Evolutionary conservation across 1,140 invertebrate species (phyloP).

Genomic region (Drosophila obscura): DNA sequence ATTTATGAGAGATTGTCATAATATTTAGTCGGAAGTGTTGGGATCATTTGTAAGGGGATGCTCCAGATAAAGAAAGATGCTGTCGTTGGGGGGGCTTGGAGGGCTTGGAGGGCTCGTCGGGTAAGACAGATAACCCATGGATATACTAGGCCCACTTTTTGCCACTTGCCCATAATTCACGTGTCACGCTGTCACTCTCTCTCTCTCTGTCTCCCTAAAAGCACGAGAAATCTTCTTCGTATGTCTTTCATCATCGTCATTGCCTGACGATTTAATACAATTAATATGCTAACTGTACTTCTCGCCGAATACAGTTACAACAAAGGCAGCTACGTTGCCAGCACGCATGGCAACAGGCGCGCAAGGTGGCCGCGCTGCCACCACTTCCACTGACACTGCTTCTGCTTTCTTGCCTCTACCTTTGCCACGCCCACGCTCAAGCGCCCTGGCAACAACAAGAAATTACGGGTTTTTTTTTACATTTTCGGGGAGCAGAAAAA

Average conservation of each 20-base stretch:
- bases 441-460: slow-evolving; percentile 45
- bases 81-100: background rate
- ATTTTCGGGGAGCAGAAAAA: slow-evolving; percentile 19
- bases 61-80: slow-evolving; percentile 41
- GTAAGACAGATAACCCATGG: slow-evolving; percentile 18
- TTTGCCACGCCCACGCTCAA: slow-evolving; percentile 20
- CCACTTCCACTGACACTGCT: too few relatives aligned
- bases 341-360: slow-evolving; percentile 66
- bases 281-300: slow-evolving; percentile 82
- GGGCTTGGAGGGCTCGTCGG: slow-evolving; percentile 52
- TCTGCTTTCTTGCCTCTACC: slow-evolving; percentile 5
- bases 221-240: background rate
- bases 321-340: slow-evolving; percentile 48
- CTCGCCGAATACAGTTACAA: slow-evolving; percentile 66
- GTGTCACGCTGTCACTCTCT: slow-evolving; percentile 5
- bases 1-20: slow-evolving; percentile 61
- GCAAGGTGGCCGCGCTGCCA: slow-evolving; percentile 61
- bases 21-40: slow-evolving; percentile 61
- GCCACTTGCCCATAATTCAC: slow-evolving; percentile 69
- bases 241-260: slow-evolving; percentile 44
- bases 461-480: slow-evolving; percentile 25
- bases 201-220: slow-evolving; percentile 14
- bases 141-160: slow-evolving; percentile 25
- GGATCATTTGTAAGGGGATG: slow-evolving; percentile 40
- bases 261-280: slow-evolving; percentile 74